Conservation (phyloP, 2,888 invertebrate genomes). For the Chrysina gloriosa region DNA sequence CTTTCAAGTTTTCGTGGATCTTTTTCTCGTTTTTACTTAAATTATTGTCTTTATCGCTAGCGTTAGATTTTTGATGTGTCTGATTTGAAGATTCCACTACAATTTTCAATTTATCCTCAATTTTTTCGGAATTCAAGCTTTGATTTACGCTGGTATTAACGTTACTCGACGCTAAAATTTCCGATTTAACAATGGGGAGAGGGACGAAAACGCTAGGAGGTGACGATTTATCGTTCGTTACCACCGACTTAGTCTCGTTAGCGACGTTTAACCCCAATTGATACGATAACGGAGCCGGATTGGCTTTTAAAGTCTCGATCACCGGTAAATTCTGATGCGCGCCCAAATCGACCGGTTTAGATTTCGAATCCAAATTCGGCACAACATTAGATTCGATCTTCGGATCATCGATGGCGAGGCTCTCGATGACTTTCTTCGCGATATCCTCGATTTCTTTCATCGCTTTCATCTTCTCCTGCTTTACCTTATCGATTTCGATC, state of each 20-base stretch:
- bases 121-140: slow-evolving; percentile 7
- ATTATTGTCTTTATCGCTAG: no score
- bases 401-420: slow-evolving; percentile 31
- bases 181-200: slow-evolving; percentile 42
- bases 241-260: slow-evolving; percentile 5
- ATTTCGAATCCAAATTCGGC: neutral
- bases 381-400: slow-evolving; percentile 16
- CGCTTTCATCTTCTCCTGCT: slow-evolving; percentile 49
- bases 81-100: neutral
- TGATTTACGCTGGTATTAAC: neutral
- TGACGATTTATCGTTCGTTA: slow-evolving; percentile 1
- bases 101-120: neutral
- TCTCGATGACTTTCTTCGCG: slow-evolving; percentile 59
- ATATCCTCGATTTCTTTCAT: slow-evolving; percentile 60
- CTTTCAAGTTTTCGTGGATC: no score
- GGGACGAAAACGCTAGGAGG: slow-evolving; percentile 27
- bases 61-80: no score
- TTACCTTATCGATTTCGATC: slow-evolving; percentile 44
- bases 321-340: neutral
- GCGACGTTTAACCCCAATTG: slow-evolving; percentile 42
- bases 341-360: slow-evolving; percentile 3
- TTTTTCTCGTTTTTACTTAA: no score
- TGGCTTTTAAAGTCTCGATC: slow-evolving; percentile 6
- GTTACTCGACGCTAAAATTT: neutral
- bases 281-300: slow-evolving; percentile 44